Evolutionary conservation across 1,140 invertebrate species (phyloP), one percentile per base, ranked within the genome.

Genomic region (Drosophila varians): DNA sequence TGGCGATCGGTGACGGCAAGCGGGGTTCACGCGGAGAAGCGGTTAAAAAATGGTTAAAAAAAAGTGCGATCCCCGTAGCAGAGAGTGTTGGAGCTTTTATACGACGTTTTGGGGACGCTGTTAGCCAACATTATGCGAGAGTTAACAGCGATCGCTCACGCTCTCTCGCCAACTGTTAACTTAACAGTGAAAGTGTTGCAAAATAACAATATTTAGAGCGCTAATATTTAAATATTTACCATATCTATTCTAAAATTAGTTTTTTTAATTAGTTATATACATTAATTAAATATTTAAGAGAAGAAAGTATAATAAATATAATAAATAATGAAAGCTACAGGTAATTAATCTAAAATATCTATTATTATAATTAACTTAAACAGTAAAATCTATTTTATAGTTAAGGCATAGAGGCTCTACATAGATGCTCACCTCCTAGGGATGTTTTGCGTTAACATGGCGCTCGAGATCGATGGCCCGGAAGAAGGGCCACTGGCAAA

Each of bases 401-500:
- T n/a, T n/a, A n/a, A n/a, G n/a, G n/a, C n/a, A n/a, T n/a, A n/a
- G n/a, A n/a, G n/a, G n/a, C n/a, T n/a, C n/a, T n/a, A n/a, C 5
- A 38, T 2, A 38, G 14, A 38, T 14, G 9, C 36, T 38, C 12
- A 18, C 8, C 38, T 7, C 14, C 51, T 56, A 65, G 1, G 43
- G 49, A 52, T 82, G 80, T 23, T 65, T 61, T 11, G 31, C 6
- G n/a, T 48, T 48, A 4, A 76, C 69, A 21, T 86, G 80, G 0
- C 73, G 72, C 4, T 58, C 31, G 0, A 86, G 62, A 48, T 86
- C 80, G 26, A 74, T 73, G 58, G 47, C 45, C 1, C 80, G 80
- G 19, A 69, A 87, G 34, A 87, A 86, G 16, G 71, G 68, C 14
- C 43, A 54, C 11, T 70, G 55, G 58, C 80, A 86, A 1, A 56